phyloP scores from a whole-genome alignment of 2,888 invertebrate genomes.

The Brachypalpus laphriformis region DNA sequence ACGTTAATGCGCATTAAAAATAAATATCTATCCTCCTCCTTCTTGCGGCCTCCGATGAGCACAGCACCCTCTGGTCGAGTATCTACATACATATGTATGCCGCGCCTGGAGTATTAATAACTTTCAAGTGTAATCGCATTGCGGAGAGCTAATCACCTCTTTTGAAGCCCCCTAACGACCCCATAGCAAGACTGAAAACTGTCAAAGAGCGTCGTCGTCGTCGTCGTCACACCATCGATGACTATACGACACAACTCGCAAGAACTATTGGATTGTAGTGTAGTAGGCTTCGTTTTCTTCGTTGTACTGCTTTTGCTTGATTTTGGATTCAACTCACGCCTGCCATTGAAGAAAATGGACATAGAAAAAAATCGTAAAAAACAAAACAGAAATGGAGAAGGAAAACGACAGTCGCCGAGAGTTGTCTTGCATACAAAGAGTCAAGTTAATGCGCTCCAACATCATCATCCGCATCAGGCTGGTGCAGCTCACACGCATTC shows the following conservation, averaged over 20 bases:
- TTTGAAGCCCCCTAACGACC: conserved; percentile 73
- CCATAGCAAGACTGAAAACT: conserved; percentile 70
- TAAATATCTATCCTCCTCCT: conserved; percentile 56
- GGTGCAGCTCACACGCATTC: conserved; percentile 61
- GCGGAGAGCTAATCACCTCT: conserved; percentile 74
- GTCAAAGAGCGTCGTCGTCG: conserved; percentile 47
- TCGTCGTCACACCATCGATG: not conserved
- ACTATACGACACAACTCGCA: not conserved
- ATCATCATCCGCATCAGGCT: conserved; percentile 44
- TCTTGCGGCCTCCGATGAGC: not conserved
- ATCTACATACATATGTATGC: conserved; percentile 28
- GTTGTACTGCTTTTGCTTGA: conserved; percentile 6
- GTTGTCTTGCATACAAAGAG: conserved; percentile 72
- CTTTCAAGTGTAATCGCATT: conserved; percentile 74
- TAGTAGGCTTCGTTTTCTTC: conserved; percentile 17
- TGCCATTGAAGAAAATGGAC: conserved; percentile 54
- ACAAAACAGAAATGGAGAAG: conserved; percentile 21
- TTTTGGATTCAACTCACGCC: conserved; percentile 60
- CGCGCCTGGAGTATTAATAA: conserved; percentile 69
- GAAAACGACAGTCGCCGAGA: conserved; percentile 38
- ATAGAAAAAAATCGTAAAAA: conserved; percentile 28
- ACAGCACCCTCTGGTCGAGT: not conserved
- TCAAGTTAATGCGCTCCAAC: conserved; percentile 63
- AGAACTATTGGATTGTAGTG: not conserved
- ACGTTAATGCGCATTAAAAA: conserved; percentile 74